These are phyloP conservation scores for Spilosoma lubricipeda DNA, from an alignment of 2,888 invertebrate species.

Conservation along the genomic window DNA sequence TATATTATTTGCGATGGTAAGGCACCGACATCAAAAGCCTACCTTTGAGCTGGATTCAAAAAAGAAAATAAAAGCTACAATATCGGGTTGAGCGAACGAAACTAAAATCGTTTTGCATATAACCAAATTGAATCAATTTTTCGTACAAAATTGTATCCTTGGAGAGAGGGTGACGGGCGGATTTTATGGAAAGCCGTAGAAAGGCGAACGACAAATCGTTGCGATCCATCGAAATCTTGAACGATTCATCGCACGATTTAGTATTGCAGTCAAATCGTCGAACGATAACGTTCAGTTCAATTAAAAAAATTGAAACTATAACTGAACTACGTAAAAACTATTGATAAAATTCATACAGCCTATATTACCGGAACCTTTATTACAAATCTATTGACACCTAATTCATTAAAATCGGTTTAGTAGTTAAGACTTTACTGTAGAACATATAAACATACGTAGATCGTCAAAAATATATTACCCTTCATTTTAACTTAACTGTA, in stretches of 20 bases:
- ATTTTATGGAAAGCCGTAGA: conserved; percentile 53
- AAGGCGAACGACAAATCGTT: conserved; percentile 58
- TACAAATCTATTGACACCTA: too few species aligned
- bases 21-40: conserved; percentile 17
- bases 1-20: neutral
- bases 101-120: conserved; percentile 71
- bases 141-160: conserved; percentile 72
- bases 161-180: conserved; percentile 34
- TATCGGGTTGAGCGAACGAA: conserved; percentile 39
- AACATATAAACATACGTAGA: too few species aligned
- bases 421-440: too few species aligned
- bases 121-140: conserved; percentile 79
- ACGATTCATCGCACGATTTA: conserved; percentile 50
- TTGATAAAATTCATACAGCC: too few species aligned
- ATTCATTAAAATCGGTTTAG: too few species aligned
- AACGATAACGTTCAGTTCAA: conserved; percentile 40
- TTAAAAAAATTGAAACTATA: conserved; percentile 2
- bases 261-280: conserved; percentile 48
- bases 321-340: too few species aligned
- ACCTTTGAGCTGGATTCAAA: conserved; percentile 21
- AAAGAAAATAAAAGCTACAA: conserved; percentile 43
- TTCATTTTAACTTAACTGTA: too few species aligned
- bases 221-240: conserved; percentile 54
- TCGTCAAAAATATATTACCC: too few species aligned
- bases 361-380: too few species aligned